Conservation (phyloP, 2,797 vertebrate species). For the Takifugu ocellatus region DNA sequence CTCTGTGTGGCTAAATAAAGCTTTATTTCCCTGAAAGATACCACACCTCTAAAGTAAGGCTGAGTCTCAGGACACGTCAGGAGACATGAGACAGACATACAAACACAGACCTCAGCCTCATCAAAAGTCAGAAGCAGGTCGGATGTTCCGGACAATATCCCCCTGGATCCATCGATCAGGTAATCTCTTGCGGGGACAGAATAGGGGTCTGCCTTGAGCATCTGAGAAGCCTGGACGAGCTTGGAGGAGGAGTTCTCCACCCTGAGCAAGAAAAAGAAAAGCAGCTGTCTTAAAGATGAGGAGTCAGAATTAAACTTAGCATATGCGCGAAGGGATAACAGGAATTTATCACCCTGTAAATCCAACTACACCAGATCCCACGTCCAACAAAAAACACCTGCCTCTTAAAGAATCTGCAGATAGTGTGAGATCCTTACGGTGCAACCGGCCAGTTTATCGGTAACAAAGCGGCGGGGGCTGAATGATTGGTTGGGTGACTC, state of each 20-base stretch:
- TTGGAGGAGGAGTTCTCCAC: constrained; percentile 96
- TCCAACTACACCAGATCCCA: constrained; percentile 13
- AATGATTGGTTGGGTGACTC: background rate
- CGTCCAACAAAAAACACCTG: constrained; percentile 7
- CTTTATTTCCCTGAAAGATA: constrained; percentile 57
- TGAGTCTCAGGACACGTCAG: constrained; percentile 24
- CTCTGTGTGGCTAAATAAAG: constrained; percentile 59
- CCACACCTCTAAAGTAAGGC: constrained; percentile 38
- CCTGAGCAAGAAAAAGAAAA: constrained; percentile 66
- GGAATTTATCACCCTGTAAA: constrained; percentile 18
- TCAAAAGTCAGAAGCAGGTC: constrained; percentile 97
- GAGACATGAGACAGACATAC: background rate
- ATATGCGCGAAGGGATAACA: constrained; percentile 9
- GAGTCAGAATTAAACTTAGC: constrained; percentile 1
- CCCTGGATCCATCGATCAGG: constrained; percentile 97
- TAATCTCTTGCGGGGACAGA: constrained; percentile 97
- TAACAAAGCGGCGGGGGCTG: background rate
- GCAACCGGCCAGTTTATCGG: background rate
- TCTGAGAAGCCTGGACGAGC: constrained; percentile 93
- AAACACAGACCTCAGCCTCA: constrained; percentile 87
- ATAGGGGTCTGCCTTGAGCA: constrained; percentile 95
- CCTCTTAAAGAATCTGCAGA: constrained; percentile 4
- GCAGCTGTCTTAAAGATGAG: constrained; percentile 11
- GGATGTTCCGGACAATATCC: constrained; percentile 96
- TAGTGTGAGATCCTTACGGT: background rate